Conservation (phyloP, 2,113 vertebrate species). For the Eulacestoma nigropectus region DNA sequence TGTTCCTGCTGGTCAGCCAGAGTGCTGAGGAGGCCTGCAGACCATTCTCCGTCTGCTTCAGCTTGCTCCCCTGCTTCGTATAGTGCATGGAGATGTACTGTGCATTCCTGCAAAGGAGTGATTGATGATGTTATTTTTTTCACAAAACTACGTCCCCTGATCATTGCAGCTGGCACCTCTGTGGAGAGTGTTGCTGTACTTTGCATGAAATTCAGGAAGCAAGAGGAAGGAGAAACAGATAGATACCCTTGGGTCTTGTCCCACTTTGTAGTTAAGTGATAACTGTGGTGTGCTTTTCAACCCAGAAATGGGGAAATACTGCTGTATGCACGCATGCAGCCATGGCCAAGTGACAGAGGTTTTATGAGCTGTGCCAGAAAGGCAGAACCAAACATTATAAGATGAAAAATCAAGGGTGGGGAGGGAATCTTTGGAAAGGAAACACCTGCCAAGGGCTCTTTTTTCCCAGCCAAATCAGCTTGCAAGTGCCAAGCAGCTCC, state of each 20-base stretch:
- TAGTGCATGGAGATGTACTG: neutral
- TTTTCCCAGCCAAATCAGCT: neutral
- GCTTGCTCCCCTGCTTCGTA: rapidly evolving
- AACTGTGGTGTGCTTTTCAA: neutral
- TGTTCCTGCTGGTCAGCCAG: neutral
- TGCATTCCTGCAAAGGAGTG: neutral
- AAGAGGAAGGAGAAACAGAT: neutral
- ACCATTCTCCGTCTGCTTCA: neutral
- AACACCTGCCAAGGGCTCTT: neutral
- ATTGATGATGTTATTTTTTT: neutral
- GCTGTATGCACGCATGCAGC: neutral
- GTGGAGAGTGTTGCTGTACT: neutral
- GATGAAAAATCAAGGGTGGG: neutral
- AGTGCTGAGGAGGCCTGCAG: neutral
- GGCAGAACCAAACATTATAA: neutral
- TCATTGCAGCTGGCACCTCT: neutral
- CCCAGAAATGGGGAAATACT: neutral
- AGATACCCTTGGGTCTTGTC: conserved; percentile 14
- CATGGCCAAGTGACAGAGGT: neutral
- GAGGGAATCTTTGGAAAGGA: neutral
- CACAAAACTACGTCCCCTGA: neutral
- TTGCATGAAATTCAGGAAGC: neutral
- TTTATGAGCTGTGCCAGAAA: neutral
- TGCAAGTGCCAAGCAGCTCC: neutral
- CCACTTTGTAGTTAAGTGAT: conserved; percentile 15